These are phyloP conservation scores for Sprattus sprattus DNA, from an alignment of 2,113 vertebrate genomes.

Conservation along the genomic window DNA sequence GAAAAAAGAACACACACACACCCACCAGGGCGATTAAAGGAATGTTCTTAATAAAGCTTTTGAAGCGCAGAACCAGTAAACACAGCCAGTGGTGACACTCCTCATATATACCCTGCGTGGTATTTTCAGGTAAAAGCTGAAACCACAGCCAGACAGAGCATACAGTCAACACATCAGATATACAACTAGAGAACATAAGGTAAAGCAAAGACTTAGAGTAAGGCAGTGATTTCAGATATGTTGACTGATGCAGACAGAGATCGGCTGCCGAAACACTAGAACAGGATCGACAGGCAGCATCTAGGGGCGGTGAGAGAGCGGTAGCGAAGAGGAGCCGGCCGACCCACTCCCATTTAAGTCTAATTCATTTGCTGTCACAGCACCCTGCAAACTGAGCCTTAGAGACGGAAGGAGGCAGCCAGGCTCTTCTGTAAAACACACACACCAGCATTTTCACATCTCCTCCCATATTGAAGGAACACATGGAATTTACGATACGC, in stretches of 20 bases:
- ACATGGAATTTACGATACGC: not conserved
- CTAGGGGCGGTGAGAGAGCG: not conserved
- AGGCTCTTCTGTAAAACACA: not conserved
- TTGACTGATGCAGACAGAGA: slow-evolving; percentile 38
- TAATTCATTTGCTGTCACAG: not conserved
- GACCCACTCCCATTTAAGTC: not conserved
- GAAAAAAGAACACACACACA: not conserved
- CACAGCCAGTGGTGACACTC: not conserved
- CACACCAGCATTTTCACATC: not conserved
- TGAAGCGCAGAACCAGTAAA: not conserved
- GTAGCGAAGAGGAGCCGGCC: slow-evolving; percentile 16
- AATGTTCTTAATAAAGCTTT: not conserved
- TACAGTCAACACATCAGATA: not conserved
- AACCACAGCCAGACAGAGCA: not conserved
- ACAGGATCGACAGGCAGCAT: not conserved
- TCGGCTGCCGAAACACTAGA: slow-evolving; percentile 38
- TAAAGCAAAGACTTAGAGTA: not conserved
- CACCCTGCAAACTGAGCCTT: not conserved
- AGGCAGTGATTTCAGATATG: not conserved
- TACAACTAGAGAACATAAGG: not conserved
- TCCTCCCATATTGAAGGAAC: not conserved
- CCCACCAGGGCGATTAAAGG: not conserved
- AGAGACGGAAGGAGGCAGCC: not conserved
- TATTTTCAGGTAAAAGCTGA: not conserved
- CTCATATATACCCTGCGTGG: not conserved